Evolutionary conservation across 2,113 vertebrate genomes (phyloP).

Genomic region (Cichladusa arquata): DNA sequence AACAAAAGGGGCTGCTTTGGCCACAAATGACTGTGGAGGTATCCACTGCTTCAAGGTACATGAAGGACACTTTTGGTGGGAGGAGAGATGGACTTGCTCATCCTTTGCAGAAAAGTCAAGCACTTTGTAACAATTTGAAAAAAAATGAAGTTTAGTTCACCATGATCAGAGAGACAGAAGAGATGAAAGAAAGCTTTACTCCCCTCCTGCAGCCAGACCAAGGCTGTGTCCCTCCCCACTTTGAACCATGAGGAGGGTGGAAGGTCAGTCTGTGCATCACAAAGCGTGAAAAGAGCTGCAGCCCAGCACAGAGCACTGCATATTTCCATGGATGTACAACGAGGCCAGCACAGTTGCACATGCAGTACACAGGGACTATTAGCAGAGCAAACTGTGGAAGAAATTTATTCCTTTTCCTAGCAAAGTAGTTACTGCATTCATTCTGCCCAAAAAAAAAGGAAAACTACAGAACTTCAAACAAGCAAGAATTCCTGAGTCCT

Average conservation of each 20-base stretch:
- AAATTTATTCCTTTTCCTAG: not conserved
- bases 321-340: not conserved
- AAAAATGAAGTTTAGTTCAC: not conserved
- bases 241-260: accelerated
- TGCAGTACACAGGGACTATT: not conserved
- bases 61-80: not conserved
- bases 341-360: accelerated
- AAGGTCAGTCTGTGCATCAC: not conserved
- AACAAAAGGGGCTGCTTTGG: not conserved
- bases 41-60: not conserved
- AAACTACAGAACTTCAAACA: not conserved
- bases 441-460: not conserved
- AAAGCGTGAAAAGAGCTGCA: not conserved
- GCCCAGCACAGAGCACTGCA: not conserved
- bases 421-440: not conserved
- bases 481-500: not conserved
- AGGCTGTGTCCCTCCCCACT: not conserved
- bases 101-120: not conserved
- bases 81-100: not conserved
- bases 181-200: not conserved
- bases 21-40: not conserved
- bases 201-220: not conserved
- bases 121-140: not conserved
- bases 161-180: not conserved
- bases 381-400: not conserved